Conservation (phyloP, 2,113 vertebrate species). For the Mola mola region DNA sequence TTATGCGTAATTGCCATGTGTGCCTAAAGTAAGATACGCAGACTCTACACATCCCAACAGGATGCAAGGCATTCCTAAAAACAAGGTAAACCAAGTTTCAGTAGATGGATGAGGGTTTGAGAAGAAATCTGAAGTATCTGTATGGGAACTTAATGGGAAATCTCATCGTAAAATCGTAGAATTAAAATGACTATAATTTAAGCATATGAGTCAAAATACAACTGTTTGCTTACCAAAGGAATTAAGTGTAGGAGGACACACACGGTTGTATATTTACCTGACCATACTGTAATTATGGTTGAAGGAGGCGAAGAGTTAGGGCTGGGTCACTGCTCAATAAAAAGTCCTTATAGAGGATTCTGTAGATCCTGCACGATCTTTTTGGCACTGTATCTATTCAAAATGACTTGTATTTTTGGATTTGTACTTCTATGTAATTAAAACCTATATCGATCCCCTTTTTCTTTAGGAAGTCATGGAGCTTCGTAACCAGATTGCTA, state of each 20-base stretch:
- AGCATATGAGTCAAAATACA: constrained; percentile 16
- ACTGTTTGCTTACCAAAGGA: constrained; percentile 53
- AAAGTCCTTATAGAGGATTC: too few species aligned
- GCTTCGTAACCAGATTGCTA: constrained; percentile 86
- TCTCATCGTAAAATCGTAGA: constrained; percentile 52
- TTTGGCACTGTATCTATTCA: too few species aligned
- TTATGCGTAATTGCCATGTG: neutral
- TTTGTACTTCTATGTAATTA: too few species aligned
- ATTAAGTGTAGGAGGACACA: constrained; percentile 21
- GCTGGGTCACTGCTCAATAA: constrained; percentile 12
- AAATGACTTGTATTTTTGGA: too few species aligned
- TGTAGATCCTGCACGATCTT: too few species aligned
- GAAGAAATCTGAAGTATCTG: too few species aligned
- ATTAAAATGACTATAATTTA: constrained; percentile 54
- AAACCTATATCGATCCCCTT: neutral
- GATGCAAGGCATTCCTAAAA: too few species aligned
- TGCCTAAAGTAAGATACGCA: too few species aligned
- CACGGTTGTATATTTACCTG: constrained; percentile 35
- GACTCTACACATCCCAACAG: too few species aligned
- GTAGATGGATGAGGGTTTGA: too few species aligned
- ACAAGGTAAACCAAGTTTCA: too few species aligned
- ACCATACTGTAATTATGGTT: constrained; percentile 29
- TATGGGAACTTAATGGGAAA: constrained; percentile 43
- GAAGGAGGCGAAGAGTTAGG: constrained; percentile 5
- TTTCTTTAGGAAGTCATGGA: constrained; percentile 85